Evolutionary conservation across 2,797 vertebrate species (phyloP).

Genomic region (Telmatherina bonti): DNA sequence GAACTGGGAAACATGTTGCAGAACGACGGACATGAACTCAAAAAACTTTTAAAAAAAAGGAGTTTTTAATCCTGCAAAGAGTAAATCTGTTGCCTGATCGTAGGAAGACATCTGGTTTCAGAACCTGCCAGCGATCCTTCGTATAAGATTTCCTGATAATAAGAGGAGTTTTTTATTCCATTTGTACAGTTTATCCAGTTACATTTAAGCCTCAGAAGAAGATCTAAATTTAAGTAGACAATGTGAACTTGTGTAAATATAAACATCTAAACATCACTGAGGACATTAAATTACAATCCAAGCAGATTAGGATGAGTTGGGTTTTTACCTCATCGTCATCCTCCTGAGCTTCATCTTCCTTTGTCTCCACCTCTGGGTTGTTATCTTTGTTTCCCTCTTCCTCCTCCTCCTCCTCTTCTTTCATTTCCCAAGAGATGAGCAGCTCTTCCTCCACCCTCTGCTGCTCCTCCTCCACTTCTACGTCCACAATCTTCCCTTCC

Average conservation of each 20-base stretch:
- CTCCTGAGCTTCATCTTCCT: conserved; percentile 5
- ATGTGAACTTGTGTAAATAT: too few species aligned
- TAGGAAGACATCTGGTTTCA: too few species aligned
- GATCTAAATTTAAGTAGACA: too few species aligned
- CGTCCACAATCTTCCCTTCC: neutral
- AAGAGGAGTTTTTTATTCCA: neutral
- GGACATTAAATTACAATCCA: neutral
- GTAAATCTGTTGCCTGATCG: neutral
- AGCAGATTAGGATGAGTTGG: neutral
- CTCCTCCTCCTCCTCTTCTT: neutral
- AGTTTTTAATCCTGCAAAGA: too few species aligned
- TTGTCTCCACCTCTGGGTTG: neutral
- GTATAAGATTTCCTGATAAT: neutral
- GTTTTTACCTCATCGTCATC: conserved; percentile 60
- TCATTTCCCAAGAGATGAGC: conserved; percentile 9
- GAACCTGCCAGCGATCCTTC: neutral
- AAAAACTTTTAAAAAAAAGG: too few species aligned
- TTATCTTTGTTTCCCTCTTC: neutral
- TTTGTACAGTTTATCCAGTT: neutral
- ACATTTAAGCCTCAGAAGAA: neutral
- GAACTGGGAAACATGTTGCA: neutral
- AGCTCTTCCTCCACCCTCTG: neutral
- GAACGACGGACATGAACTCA: neutral
- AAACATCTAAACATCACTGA: neutral
- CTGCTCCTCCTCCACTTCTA: neutral